Base-by-base conservation (phyloP, 2,113 vertebrate species). In the Nicator chloris region DNA sequence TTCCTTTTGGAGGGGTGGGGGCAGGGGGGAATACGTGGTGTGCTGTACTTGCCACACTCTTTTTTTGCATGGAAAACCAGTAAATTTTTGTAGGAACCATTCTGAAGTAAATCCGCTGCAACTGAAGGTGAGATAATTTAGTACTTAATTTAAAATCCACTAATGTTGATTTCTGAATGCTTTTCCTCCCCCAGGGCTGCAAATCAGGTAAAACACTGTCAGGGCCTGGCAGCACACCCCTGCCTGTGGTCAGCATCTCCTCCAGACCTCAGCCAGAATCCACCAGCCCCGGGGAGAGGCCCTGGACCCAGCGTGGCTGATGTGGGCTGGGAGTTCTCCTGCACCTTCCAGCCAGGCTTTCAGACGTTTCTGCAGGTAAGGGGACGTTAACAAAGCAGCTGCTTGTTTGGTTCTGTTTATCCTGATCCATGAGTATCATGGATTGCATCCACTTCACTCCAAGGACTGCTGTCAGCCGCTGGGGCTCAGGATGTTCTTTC, bases 121-220 rank as follows among this genome's bases (percentile, higher is more conserved):
- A 51, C 86, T 73, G 30, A 93, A 83, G 47, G 79, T 44, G 71
- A 92, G 54, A 81, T 73, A 82, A 96, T 70, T 94, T 90, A 92
- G 60, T 39, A 66, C 42, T 83, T 88, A 79, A 90, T 94, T 86
- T 90, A 44, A 94, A 96, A 95, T 88, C 80, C 72, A 90, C 69
- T 92, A 71, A 66, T 54, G 96, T 81, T 83, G 88, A 95, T 93
- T 90, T 80, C 64, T 66, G 59, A 83, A 61, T 35, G 47, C 10
- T 94, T 66, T 86, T 83, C 22, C 10, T 92, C 39, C 56, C 54
- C 33, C 8, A 31, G 18, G 72, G 80, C 68, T 88, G 78, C 60
- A 90, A 73, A 83, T 88, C 86, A 86, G 54, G 42, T 63, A 26
- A 42, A 86, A 63, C 0, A 3, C 11, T 37, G 42, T 17, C 71